A percentile compares a stretch with the other conserved stretches of the same genome.
Conservation (phyloP, 30 jellyfish, hydroid and myxozoan genomes). For the Aurelia sp. region DNA sequence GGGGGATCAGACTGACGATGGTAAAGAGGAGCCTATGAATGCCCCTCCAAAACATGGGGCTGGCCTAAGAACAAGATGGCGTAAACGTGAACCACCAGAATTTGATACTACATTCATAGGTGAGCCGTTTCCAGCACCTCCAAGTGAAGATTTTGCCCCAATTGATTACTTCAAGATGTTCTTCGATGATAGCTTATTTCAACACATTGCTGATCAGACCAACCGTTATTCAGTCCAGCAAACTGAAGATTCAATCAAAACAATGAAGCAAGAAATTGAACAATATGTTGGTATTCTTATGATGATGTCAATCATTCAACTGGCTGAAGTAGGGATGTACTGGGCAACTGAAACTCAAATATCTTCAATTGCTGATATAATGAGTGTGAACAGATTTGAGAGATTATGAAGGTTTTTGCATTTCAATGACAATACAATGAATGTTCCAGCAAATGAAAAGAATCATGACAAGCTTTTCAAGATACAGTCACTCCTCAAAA, state of each 20-base stretch:
- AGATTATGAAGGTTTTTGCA: too few relatives aligned
- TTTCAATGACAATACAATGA: constrained; percentile 3
- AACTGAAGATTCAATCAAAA: constrained; percentile 11
- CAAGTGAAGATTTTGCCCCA: neutral
- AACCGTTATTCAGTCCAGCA: constrained; percentile 24
- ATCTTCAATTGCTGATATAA: too few relatives aligned
- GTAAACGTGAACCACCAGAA: too few relatives aligned
- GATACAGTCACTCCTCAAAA: neutral
- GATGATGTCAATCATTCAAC: constrained; percentile 21
- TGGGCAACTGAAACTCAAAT: constrained; percentile 8
- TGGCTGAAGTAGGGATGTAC: constrained; percentile 4
- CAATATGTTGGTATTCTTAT: too few relatives aligned
- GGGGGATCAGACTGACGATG: neutral
- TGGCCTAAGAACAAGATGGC: too few relatives aligned
- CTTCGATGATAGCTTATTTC: neutral
- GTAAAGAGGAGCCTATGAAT: neutral
- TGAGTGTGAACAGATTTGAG: too few relatives aligned
- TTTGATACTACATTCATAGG: constrained; percentile 14
- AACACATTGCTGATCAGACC: constrained; percentile 37
- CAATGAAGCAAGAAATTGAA: too few relatives aligned
- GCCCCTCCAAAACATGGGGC: neutral
- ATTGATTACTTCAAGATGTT: constrained; percentile 20
- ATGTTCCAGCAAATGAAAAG: constrained; percentile 2
- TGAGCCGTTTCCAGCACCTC: constrained; percentile 30
- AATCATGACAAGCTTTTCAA: too few relatives aligned